Percentiles rank a stretch among this genome's conserved stretches.
phyloP scores from a whole-genome alignment of 2,797 vertebrate species.

The Ciconia nigra region DNA sequence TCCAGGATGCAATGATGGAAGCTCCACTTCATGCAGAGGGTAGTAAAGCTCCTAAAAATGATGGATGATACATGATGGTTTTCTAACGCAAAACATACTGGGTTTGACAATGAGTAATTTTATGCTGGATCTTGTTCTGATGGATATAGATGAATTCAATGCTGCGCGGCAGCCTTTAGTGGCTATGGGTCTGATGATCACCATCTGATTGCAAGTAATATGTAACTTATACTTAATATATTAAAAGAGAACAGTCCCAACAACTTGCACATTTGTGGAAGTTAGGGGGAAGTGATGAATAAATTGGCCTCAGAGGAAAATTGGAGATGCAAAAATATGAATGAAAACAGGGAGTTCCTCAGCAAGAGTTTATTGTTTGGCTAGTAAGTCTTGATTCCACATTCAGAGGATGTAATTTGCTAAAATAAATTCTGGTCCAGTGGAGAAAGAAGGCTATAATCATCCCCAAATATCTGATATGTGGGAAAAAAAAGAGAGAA shows the following conservation, averaged over 20 bases:
- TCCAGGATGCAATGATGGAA: conserved; percentile 37
- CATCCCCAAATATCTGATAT: not conserved
- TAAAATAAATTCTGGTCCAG: not conserved
- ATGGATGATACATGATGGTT: conserved; percentile 46
- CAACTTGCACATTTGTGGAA: not conserved
- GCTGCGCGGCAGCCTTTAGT: not conserved
- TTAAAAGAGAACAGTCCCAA: not conserved
- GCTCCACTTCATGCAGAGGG: conserved; percentile 3
- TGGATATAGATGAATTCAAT: conserved; percentile 18
- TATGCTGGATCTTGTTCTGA: conserved; percentile 14
- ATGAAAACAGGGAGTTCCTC: conserved; percentile 7
- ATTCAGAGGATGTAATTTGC: not conserved
- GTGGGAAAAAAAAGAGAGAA: not conserved
- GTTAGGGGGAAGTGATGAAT: conserved; percentile 14
- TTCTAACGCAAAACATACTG: conserved; percentile 55
- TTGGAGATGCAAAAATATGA: not conserved
- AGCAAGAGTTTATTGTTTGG: conserved; percentile 13
- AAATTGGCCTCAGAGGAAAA: not conserved
- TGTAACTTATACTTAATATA: conserved; percentile 6
- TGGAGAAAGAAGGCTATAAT: not conserved
- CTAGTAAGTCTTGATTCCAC: not conserved
- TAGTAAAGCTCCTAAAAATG: conserved; percentile 50
- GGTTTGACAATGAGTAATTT: conserved; percentile 51
- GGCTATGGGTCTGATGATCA: not conserved
- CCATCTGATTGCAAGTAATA: conserved; percentile 4